A percentile compares a stretch with the other conserved stretches of the same genome.
Conservation (phyloP, 2,888 invertebrate species). For the Cheilosia impressa region DNA sequence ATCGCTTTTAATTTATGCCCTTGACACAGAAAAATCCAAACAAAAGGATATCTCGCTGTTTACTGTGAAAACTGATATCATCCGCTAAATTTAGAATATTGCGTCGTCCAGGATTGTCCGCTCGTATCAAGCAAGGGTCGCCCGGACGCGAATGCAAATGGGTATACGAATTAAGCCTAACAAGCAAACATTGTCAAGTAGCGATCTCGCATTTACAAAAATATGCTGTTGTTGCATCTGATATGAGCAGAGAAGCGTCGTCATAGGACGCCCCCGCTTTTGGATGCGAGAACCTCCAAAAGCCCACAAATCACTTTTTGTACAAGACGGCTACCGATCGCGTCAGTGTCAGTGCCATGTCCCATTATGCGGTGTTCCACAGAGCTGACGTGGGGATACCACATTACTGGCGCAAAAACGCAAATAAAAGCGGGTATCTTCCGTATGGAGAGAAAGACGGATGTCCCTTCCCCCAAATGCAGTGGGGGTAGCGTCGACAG, state of each 20-base stretch:
- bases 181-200: conserved; percentile 36
- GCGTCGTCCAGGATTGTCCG: conserved; percentile 45
- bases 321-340: conserved; percentile 37
- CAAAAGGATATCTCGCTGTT: conserved; percentile 57
- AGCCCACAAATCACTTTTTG: conserved; percentile 58
- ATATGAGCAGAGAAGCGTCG: conserved; percentile 25
- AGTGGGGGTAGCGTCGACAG: conserved; percentile 47
- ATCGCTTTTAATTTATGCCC: conserved; percentile 53
- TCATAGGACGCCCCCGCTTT: conserved; percentile 60
- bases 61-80: conserved; percentile 60
- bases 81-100: conserved; percentile 65
- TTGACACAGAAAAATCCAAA: conserved; percentile 53
- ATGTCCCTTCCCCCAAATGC: conserved; percentile 21
- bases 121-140: conserved; percentile 21
- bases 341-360: conserved; percentile 27
- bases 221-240: conserved; percentile 39
- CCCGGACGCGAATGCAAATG: neutral
- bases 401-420: neutral
- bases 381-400: conserved; percentile 26
- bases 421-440: neutral
- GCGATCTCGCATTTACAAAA: conserved; percentile 6
- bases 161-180: conserved; percentile 1
- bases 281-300: conserved; percentile 38
- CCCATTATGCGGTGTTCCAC: conserved; percentile 2
- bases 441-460: conserved; percentile 8